Evolutionary conservation across 2,797 vertebrate species (phyloP), one percentile per base, ranked within the genome.

Genomic region (Poeciliopsis presidionis): DNA sequence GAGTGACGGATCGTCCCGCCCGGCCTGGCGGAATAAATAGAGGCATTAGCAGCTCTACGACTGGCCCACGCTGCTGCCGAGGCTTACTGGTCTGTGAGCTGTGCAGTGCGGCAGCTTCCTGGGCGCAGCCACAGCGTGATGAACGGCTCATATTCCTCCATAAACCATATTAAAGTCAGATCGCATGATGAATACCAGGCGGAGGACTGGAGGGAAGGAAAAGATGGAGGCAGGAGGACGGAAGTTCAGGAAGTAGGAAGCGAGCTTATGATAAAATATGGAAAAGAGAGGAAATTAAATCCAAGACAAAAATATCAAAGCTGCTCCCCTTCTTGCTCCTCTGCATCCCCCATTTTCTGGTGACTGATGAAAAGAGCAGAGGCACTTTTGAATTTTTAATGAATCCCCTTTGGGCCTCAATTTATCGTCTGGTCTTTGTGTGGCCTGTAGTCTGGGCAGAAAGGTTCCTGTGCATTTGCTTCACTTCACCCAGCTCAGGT

Each of bases 91-190:
- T 83, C 91, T 94, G 91, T 93, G 92, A 95, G 95, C 94, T 90
- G 85, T 92, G 88, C 87, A 89, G 90, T 88, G 85, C 76, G 86
- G 90, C 81, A 84, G 84, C 87, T 90, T 91, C 86, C 83, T 77
- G 90, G 89, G 90, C 85, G 78, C 89, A 49, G 49, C 78, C 82
- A 78, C 76, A n/a, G 72, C 59, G 75, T 96, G 95, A 96, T 95
- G 88, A 94, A 96, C 94, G 90, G 81, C 90, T 91, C 83, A 90
- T 88, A 87, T 90, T 94, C 87, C 86, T 88, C 89, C 5, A 82
- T 90, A 90, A 95, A 94, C 93, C 91, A 91, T 95, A 95, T 95
- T 95, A 94, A 93, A 95, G 92, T 91, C 92, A 89, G 83, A 92
- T 90, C n/a, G 33, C 43, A 85, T 93, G 93, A 95, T 93, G 81